Evolutionary conservation across 2,113 vertebrate species (phyloP), one percentile per base, ranked within the genome.

Genomic region (Tursiops truncatus): DNA sequence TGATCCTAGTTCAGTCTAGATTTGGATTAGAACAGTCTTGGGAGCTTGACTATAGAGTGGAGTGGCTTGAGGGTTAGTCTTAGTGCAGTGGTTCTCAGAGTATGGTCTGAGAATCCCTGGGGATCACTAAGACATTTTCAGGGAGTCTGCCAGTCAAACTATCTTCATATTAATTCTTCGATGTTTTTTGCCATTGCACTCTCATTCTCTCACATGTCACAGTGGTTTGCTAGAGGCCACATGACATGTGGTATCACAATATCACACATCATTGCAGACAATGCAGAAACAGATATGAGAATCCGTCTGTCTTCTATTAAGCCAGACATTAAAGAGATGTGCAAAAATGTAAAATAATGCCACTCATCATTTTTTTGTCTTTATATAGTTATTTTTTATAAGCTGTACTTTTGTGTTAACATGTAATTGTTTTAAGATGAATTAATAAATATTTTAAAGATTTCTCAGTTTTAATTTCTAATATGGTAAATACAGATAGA

Each of bases 381-480:
- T 87, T 92, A 31, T 41, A 58, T 58, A 58, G 56, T 58, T 58
- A 58, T 58, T 58, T 58, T 58, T 58, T 21, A 21, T 58, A 58
- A 58, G 56, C 56, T 58, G 18, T 58, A 58, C 20, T 58, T 58
- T 58, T 20, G 17, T 58, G 56, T 58, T 58, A 20, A 58, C 20
- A 58, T 21, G 56, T 21, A 58, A 58, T 58, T 58, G 56, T 58
- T 58, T 58, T 58, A 58, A 38, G 68, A 41, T 70, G 41, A 68
- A 60, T 68, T 53, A 79, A 33, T 87, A 58, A 33, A 31, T 62
- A 80, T 18, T 56, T 83, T 71, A 58, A 80, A 62, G 73, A 79
- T 67, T 93, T 83, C 33, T 93, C 31, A 87, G 26, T 86, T 94
- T 88, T 92, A 76, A 87, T 60, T 92, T 95, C 60, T 62, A 23